phyloP scores from a whole-genome alignment of 2,797 vertebrate genomes.

The Adelosebastes latens region DNA sequence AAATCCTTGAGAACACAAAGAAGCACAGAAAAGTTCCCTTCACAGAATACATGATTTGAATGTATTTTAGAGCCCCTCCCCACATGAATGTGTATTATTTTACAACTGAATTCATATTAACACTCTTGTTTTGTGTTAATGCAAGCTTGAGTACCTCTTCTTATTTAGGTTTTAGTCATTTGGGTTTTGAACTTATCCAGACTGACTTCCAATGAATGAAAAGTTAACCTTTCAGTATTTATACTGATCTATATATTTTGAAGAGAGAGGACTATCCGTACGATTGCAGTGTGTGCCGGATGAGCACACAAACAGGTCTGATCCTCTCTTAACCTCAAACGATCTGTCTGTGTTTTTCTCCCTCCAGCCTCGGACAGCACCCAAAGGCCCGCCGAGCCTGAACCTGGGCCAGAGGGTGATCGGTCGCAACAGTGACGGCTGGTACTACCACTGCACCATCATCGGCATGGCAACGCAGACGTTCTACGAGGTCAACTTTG shows the following conservation, averaged over 20 bases:
- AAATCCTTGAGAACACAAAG: neutral
- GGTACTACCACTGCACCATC: conserved; percentile 92
- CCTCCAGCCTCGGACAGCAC: conserved; percentile 47
- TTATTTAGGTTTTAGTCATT: neutral
- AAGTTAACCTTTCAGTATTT: neutral
- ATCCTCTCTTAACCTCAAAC: neutral
- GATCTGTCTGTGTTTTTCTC: neutral
- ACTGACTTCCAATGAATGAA: neutral
- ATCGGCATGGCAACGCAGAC: conserved; percentile 91
- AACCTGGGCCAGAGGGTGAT: conserved; percentile 91
- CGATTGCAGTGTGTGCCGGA: neutral
- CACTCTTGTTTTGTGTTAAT: neutral
- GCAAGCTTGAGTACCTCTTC: neutral
- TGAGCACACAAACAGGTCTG: neutral
- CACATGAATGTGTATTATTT: neutral
- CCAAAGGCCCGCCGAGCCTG: conserved; percentile 76
- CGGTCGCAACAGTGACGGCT: conserved; percentile 89
- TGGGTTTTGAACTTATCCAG: neutral
- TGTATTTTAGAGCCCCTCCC: neutral
- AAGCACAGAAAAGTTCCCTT: neutral
- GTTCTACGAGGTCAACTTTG: conserved; percentile 96
- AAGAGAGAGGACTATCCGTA: neutral
- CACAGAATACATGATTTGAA: neutral
- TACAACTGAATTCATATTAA: neutral
- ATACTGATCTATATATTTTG: neutral